phyloP scores from a whole-genome alignment of 2,113 vertebrate species.

The Scartelaos histophorus region DNA sequence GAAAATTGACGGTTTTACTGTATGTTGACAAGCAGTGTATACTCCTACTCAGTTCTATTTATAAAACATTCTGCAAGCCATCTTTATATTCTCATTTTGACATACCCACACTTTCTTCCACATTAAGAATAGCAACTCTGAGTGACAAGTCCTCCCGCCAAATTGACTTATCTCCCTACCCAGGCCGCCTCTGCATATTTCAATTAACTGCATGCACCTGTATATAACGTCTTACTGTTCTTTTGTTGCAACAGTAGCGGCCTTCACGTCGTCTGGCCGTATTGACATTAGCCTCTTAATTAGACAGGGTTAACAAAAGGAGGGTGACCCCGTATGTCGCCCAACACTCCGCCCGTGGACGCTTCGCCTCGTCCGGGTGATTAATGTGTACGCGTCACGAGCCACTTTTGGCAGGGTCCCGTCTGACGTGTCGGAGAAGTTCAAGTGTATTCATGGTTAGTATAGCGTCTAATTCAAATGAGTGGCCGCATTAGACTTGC shows the following conservation, averaged over 20 bases:
- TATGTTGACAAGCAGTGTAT: no score
- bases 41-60: background rate
- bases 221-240: constrained; percentile 11
- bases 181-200: constrained; percentile 33
- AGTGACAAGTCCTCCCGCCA: background rate
- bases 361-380: constrained; percentile 65
- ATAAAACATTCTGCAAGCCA: background rate
- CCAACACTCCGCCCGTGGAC: constrained; percentile 43
- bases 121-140: background rate
- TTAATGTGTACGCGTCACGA: constrained; percentile 73
- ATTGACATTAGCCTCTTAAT: constrained; percentile 69
- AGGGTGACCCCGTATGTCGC: constrained; percentile 43
- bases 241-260: constrained; percentile 40
- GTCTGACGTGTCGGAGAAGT: constrained; percentile 80
- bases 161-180: constrained; percentile 15
- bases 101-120: background rate
- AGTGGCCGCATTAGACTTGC: constrained; percentile 84
- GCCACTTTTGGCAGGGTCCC: constrained; percentile 79
- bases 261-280: constrained; percentile 54
- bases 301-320: constrained; percentile 74
- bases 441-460: constrained; percentile 82
- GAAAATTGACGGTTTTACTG: no score
- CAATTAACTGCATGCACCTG: constrained; percentile 56
- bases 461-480: constrained; percentile 81
- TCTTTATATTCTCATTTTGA: constrained; percentile 3